A percentile compares a stretch with the other conserved stretches of the same genome.
Conservation (phyloP, 2,797 vertebrate genomes). For the Onychomys torridus region DNA sequence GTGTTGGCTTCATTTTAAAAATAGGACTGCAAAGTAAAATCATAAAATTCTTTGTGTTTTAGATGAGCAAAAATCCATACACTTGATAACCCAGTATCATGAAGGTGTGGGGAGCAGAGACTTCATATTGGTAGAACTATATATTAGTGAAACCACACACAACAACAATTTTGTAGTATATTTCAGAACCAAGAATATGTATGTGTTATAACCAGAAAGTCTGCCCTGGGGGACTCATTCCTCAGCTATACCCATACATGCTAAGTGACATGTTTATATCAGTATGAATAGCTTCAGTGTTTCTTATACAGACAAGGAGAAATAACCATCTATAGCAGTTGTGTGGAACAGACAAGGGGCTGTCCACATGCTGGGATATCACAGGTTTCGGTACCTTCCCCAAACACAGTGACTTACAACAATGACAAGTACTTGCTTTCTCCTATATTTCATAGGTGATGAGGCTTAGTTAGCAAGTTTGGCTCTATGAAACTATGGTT, state of each 20-base stretch:
- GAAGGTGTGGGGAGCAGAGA: neutral
- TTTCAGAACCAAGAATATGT: neutral
- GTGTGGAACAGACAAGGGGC: neutral
- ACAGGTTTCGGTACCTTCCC: neutral
- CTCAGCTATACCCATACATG: neutral
- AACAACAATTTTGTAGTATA: neutral
- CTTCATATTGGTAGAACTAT: neutral
- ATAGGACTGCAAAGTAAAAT: slow-evolving; percentile 4
- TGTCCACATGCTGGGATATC: neutral
- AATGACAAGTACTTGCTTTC: neutral
- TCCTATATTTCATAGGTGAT: neutral
- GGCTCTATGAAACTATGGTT: neutral
- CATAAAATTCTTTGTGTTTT: slow-evolving; percentile 13
- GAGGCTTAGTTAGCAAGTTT: neutral
- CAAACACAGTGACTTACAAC: neutral
- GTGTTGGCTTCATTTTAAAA: slow-evolving; percentile 9
- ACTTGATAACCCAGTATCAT: neutral
- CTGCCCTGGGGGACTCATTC: neutral
- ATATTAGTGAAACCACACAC: neutral
- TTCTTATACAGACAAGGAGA: neutral
- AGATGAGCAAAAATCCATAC: slow-evolving; percentile 22
- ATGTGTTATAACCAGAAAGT: neutral
- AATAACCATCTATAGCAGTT: neutral
- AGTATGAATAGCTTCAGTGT: neutral
- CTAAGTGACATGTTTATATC: neutral